phyloP scores from a whole-genome alignment of 2,888 invertebrate genomes.

The Drosophila prolongata region DNA sequence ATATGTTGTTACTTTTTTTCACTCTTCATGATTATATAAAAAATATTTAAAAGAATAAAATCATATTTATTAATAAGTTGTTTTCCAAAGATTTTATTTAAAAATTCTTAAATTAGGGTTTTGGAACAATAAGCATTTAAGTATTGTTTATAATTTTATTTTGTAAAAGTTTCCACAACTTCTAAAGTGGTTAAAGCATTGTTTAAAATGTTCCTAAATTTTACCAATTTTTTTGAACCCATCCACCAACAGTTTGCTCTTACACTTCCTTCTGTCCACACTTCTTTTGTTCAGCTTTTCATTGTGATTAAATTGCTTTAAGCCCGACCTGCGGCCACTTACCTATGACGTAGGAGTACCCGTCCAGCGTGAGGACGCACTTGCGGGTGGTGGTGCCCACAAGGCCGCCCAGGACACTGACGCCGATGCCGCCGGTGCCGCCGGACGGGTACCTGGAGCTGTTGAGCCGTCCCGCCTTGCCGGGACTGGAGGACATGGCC shows the following conservation, averaged over 20 bases:
- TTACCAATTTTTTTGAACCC: not conserved
- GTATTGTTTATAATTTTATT: not conserved
- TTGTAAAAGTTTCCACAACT: not conserved
- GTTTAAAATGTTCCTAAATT: not conserved
- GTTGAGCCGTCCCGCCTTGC: conserved; percentile 58
- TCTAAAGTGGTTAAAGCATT: not conserved
- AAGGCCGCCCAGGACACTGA: conserved; percentile 57
- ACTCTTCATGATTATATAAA: no score
- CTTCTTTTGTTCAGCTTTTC: not conserved
- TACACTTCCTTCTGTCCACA: not conserved
- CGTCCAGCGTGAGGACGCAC: conserved; percentile 93
- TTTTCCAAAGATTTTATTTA: no score
- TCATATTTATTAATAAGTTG: no score
- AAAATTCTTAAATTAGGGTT: no score
- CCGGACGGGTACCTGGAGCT: conserved; percentile 82
- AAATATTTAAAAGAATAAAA: no score
- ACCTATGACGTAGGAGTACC: conserved; percentile 95
- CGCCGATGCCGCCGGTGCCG: conserved; percentile 69
- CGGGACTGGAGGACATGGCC: conserved; percentile 48
- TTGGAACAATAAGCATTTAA: no score
- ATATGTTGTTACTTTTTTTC: no score
- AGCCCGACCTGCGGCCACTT: conserved; percentile 83
- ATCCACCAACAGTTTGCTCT: not conserved
- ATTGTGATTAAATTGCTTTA: not conserved
- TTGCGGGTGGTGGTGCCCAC: conserved; percentile 88